Conservation (phyloP, 2,797 vertebrate genomes). For the Arctocebus calabarensis region DNA sequence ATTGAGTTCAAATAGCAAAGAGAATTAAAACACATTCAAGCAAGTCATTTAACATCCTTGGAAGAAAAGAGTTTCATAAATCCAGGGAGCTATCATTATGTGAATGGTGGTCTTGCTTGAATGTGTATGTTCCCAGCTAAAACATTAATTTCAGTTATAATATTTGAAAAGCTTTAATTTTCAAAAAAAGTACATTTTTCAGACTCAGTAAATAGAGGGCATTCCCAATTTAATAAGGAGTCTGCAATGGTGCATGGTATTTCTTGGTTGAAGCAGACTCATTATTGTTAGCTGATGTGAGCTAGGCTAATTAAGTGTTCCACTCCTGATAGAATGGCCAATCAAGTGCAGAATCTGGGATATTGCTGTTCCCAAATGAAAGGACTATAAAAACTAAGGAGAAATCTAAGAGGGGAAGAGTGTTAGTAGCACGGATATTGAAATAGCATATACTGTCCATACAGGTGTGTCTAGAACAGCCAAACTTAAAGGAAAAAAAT, state of each 20-base stretch:
- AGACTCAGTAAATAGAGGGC: background rate
- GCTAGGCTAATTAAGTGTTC: conserved; percentile 75
- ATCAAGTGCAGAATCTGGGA: conserved; percentile 53
- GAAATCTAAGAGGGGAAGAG: background rate
- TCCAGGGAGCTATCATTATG: background rate
- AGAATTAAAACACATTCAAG: background rate
- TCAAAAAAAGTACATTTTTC: background rate
- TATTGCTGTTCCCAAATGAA: conserved; percentile 40
- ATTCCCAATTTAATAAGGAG: conserved; percentile 51
- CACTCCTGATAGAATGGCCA: conserved; percentile 43
- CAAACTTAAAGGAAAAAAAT: background rate
- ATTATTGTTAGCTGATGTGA: conserved; percentile 59
- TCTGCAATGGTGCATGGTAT: background rate
- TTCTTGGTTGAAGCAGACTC: conserved; percentile 57
- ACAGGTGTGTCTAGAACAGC: background rate
- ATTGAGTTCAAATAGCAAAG: conserved; percentile 39
- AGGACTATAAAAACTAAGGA: conserved; percentile 31
- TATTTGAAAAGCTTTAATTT: conserved; percentile 32
- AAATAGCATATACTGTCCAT: background rate
- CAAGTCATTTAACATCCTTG: background rate
- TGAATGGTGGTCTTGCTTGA: background rate
- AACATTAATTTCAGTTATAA: background rate
- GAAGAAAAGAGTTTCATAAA: background rate
- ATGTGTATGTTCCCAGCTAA: background rate
- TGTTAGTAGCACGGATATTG: background rate